phyloP scores from a whole-genome alignment of 2,113 vertebrate genomes.

The Callospermophilus lateralis region DNA sequence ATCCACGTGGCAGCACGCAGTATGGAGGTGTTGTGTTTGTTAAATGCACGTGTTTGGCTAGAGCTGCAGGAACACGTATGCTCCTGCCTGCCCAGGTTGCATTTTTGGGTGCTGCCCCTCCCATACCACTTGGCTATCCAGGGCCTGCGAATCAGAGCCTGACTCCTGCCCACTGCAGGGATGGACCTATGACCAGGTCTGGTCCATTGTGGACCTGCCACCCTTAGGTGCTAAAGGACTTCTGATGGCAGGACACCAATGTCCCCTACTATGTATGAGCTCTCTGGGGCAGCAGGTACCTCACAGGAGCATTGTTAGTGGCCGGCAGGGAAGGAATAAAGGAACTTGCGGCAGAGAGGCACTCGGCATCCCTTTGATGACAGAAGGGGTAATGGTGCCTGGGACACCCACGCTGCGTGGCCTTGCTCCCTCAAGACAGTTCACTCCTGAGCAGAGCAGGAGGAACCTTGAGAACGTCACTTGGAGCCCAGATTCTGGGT shows the following conservation, averaged over 20 bases:
- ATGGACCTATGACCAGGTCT: rapidly evolving
- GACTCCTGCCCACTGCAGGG: rapidly evolving
- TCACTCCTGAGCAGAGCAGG: background rate
- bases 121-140: rapidly evolving
- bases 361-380: no score
- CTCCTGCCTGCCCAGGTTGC: no score
- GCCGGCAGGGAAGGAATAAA: rapidly evolving
- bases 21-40: background rate
- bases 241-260: no score
- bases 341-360: background rate
- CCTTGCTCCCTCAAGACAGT: background rate
- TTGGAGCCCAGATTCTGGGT: background rate
- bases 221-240: background rate
- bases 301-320: rapidly evolving
- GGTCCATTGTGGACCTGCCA: rapidly evolving
- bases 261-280: background rate
- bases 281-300: background rate
- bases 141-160: rapidly evolving
- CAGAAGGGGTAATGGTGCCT: no score
- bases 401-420: background rate
- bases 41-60: no score
- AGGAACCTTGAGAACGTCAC: background rate
- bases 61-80: no score
- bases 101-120: rapidly evolving
- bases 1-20: rapidly evolving